Conservation (phyloP, 2,113 vertebrate species). For the Hippoglossus stenolepis region DNA sequence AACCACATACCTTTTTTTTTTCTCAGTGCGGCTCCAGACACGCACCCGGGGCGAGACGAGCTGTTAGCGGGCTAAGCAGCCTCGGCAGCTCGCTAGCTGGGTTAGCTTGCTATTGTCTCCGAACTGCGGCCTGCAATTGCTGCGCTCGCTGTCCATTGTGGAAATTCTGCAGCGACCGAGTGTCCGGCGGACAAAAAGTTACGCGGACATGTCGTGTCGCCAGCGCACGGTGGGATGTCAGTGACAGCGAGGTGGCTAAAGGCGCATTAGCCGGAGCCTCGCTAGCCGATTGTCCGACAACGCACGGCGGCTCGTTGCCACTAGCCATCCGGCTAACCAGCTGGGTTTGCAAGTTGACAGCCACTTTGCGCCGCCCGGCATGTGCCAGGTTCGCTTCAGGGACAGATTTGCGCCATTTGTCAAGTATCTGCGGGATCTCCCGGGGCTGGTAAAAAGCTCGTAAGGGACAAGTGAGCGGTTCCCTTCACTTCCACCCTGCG, state of each 20-base stretch:
- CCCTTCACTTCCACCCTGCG: constrained; percentile 66
- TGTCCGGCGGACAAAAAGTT: constrained; percentile 30
- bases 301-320: constrained; percentile 50
- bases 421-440: not conserved
- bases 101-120: constrained; percentile 76
- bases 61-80: constrained; percentile 64
- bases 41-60: constrained; percentile 22
- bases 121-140: constrained; percentile 74
- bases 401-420: constrained; percentile 7
- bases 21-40: constrained; percentile 49
- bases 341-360: constrained; percentile 56
- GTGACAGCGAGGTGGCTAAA: constrained; percentile 44
- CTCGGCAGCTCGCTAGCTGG: constrained; percentile 41
- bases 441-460: constrained; percentile 1
- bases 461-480: constrained; percentile 35
- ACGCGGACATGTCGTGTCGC: constrained; percentile 40
- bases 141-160: constrained; percentile 67
- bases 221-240: constrained; percentile 45
- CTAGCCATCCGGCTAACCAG: constrained; percentile 47
- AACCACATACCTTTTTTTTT: constrained; percentile 57
- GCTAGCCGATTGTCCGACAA: constrained; percentile 52
- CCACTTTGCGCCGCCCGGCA: constrained; percentile 29
- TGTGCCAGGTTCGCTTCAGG: not conserved
- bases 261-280: constrained; percentile 55
- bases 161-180: constrained; percentile 9